Conservation (phyloP, 2,888 invertebrate genomes). For the Acholoe squamosa region DNA sequence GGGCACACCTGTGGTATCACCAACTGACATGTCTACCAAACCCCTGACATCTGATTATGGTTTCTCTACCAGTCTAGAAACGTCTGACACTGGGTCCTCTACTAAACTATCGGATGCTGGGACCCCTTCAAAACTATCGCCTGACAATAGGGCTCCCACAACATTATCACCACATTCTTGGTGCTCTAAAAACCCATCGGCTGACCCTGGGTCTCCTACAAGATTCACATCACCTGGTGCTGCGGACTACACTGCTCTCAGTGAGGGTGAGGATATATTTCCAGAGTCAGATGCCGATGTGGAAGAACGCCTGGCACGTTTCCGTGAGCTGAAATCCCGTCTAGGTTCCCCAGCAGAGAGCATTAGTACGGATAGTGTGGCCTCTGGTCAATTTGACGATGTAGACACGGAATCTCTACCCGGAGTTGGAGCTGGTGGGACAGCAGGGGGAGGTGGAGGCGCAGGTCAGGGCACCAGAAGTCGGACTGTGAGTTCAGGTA, state of each 20-base stretch:
- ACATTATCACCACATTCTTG: too few species aligned
- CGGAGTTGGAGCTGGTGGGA: not conserved
- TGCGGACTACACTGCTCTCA: not conserved
- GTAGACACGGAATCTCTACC: not conserved
- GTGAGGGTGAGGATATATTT: not conserved
- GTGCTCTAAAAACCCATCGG: too few species aligned
- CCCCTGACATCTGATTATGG: too few species aligned
- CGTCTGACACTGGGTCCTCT: too few species aligned
- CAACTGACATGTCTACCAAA: too few species aligned
- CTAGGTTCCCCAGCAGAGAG: not conserved
- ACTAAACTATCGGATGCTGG: too few species aligned
- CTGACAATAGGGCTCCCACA: too few species aligned
- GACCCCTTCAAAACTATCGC: too few species aligned
- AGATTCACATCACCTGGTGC: not conserved
- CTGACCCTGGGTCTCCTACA: too few species aligned
- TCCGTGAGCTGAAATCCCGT: slow-evolving; percentile 9
- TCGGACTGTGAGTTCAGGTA: not conserved
- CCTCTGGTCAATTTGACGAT: slow-evolving; percentile 56
- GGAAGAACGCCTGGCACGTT: not conserved
- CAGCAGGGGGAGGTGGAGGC: too few species aligned
- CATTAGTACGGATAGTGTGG: not conserved
- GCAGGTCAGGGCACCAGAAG: not conserved
- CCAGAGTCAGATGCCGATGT: not conserved
- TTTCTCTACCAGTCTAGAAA: too few species aligned
- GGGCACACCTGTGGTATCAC: too few species aligned